These are phyloP conservation scores for Nematolebias whitei DNA, from an alignment of 2,113 vertebrate species.

Conservation along the genomic window DNA sequence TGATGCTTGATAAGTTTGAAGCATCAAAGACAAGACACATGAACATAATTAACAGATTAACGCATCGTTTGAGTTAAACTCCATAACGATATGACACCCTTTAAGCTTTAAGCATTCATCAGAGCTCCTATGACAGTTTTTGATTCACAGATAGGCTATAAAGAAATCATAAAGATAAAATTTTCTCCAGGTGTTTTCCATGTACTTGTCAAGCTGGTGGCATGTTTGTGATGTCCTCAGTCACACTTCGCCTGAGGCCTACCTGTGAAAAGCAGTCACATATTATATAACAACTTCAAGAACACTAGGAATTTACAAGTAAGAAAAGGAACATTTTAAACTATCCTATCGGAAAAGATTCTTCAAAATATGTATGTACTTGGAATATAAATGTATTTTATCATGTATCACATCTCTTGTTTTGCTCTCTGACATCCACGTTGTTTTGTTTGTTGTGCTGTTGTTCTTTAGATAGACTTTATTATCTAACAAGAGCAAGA, in stretches of 20 bases:
- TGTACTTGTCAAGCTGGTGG: constrained; percentile 30
- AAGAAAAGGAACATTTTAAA: neutral
- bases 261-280: constrained; percentile 1
- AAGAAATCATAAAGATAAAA: constrained; percentile 12
- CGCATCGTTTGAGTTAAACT: constrained; percentile 20
- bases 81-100: constrained; percentile 3
- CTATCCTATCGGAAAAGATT: constrained; percentile 12
- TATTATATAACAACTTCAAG: neutral
- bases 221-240: constrained; percentile 24
- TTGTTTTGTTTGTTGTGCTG: neutral
- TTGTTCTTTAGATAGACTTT: neutral
- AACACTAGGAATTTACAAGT: constrained; percentile 1
- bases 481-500: neutral
- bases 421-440: neutral
- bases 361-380: neutral
- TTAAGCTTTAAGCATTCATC: neutral
- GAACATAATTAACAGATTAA: constrained; percentile 7
- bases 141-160: constrained; percentile 9
- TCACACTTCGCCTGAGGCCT: constrained; percentile 8
- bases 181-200: constrained; percentile 26
- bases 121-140: neutral
- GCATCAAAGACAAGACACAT: constrained; percentile 4
- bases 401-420: constrained; percentile 1
- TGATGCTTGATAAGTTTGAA: neutral
- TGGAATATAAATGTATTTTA: neutral